Evolutionary conservation across 2,888 invertebrate genomes (phyloP), one percentile per base, ranked within the genome.

Genomic region (Sericinus montela): DNA sequence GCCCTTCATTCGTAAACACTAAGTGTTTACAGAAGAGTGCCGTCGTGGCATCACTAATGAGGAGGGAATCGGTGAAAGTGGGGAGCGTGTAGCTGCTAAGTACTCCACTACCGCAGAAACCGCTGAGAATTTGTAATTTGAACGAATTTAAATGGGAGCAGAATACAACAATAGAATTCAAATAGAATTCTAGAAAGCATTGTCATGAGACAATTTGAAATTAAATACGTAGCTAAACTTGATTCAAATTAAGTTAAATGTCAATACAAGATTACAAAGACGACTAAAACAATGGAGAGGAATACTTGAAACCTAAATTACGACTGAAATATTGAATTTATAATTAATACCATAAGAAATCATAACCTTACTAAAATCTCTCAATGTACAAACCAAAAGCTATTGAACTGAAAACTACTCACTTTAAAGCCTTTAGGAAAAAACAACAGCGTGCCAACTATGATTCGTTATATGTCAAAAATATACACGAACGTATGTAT

Each of bases 41-140:
- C 67, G 72, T 70, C 69, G 73, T 61, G 75, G 80, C 80, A 75
- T 78, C 68, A 66, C 73, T 83, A 83, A 84, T 82, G 83, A 84
- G 76, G 63, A 62, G 73, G 69, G 72, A 72, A 77, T 72, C 67
- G 72, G 75, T 67, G 79, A 78, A 79, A 81, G 79, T 76, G 69
- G 62, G 57, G 68, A 65, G 63, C 64, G 55, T 62, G 67, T 60
- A 60, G 57, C 71, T 67, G 71, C 71, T 67, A 71, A 67, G 66
- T 57, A 65, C 66, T 44, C 42, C 34, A 50, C 41, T 13, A 32
- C 46, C 23, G 28, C 13, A 15, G 23, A 28, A 39, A 2, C 36
- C 42, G 42, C 32, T 19, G 30, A 15, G 35, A 15, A 41, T 47
- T 47, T 29, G 35, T 39, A 40, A 47, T 47, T 41, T 48, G 29